Conservation (phyloP, 2,797 vertebrate genomes). For the Chelon labrosus region DNA sequence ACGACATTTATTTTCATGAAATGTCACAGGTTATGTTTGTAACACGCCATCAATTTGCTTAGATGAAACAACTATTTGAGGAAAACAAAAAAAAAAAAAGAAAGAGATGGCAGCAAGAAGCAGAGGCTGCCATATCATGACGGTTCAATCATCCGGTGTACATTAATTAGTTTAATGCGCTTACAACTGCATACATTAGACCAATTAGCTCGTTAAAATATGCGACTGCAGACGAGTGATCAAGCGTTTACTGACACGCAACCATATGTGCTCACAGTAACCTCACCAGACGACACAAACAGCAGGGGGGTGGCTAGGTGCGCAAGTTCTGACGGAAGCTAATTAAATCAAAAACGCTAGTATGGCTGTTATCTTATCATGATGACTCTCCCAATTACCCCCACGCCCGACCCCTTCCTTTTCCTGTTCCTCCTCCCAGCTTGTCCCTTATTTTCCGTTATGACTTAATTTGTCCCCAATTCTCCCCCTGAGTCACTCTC, state of each 20-base stretch:
- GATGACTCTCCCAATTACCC: conserved; percentile 63
- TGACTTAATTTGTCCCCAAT: conserved; percentile 65
- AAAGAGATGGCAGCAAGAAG: not conserved
- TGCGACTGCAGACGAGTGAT: conserved; percentile 44
- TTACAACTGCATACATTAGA: conserved; percentile 58
- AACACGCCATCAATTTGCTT: too few species aligned
- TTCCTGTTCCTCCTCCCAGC: conserved; percentile 41
- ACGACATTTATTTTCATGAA: too few species aligned
- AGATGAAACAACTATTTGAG: not conserved
- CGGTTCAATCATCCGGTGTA: conserved; percentile 10
- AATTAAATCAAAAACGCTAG: conserved; percentile 60
- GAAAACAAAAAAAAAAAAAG: not conserved
- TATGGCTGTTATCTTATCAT: conserved; percentile 67
- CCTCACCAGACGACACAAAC: conserved; percentile 53
- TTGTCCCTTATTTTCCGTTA: conserved; percentile 43
- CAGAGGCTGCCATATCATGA: conserved; percentile 30
- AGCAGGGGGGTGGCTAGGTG: conserved; percentile 49
- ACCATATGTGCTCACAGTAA: conserved; percentile 59
- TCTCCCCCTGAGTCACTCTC: conserved; percentile 10
- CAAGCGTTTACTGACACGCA: conserved; percentile 53
- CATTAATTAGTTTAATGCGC: conserved; percentile 57
- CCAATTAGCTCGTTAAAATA: conserved; percentile 63
- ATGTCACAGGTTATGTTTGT: too few species aligned
- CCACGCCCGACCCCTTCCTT: conserved; percentile 52
- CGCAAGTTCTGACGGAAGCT: conserved; percentile 50